Conservation (phyloP, 1,140 invertebrate genomes). For the Drosophila ficusphila region DNA sequence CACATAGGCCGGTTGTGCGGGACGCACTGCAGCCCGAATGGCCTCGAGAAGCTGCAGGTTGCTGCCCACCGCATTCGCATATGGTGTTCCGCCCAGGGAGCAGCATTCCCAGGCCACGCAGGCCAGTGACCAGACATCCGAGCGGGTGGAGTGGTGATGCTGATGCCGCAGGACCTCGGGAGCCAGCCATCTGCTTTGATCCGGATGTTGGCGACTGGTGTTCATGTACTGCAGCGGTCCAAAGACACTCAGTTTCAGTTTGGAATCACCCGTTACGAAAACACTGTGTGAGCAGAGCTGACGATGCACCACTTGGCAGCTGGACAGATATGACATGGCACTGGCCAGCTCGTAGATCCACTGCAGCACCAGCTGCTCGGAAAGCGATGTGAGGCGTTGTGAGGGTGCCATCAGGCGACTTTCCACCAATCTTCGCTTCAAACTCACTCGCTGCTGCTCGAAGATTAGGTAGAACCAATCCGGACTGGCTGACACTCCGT, state of each 20-base stretch:
- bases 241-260: slow-evolving; percentile 58
- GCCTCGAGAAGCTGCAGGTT: slow-evolving; percentile 88
- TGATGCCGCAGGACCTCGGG: slow-evolving; percentile 89
- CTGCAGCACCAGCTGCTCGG: slow-evolving; percentile 76
- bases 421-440: slow-evolving; percentile 87
- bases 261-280: slow-evolving; percentile 84
- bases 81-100: slow-evolving; percentile 92
- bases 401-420: slow-evolving; percentile 63
- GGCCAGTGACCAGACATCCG: slow-evolving; percentile 93
- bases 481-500: slow-evolving; percentile 91
- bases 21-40: slow-evolving; percentile 88
- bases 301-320: slow-evolving; percentile 88
- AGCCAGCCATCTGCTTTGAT: slow-evolving; percentile 91
- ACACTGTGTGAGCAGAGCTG: slow-evolving; percentile 90
- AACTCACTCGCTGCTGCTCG: slow-evolving; percentile 87
- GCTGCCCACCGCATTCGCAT: slow-evolving; percentile 87
- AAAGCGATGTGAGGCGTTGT: slow-evolving; percentile 86
- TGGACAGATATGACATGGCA: slow-evolving; percentile 88
- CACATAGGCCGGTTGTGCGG: slow-evolving; percentile 89
- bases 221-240: slow-evolving; percentile 75
- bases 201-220: slow-evolving; percentile 84
- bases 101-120: slow-evolving; percentile 93
- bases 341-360: slow-evolving; percentile 86
- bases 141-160: slow-evolving; percentile 88
- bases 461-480: slow-evolving; percentile 89